Percentiles rank a stretch among this genome's conserved stretches.
These are phyloP conservation scores for Apolygus lucorum DNA, from an alignment of 1,140 invertebrate genomes.

Conservation along the genomic window DNA sequence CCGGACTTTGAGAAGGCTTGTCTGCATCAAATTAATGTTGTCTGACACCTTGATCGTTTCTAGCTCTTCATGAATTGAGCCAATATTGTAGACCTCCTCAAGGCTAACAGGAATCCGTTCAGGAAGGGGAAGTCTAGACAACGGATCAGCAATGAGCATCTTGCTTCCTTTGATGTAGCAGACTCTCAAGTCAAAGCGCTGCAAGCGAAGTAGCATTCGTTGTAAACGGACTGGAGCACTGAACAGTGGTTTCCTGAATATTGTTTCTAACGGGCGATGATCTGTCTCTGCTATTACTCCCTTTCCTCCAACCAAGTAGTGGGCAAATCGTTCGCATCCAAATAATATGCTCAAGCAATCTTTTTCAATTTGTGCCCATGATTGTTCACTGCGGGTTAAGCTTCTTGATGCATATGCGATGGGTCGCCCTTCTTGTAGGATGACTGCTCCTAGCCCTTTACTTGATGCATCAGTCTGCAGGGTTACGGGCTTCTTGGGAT, in stretches of 20 bases:
- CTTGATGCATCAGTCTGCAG: too few species aligned
- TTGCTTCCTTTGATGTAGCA: too few species aligned
- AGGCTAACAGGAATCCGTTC: neutral
- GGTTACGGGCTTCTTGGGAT: too few species aligned
- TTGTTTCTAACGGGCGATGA: constrained; percentile 37
- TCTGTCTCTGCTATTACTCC: too few species aligned
- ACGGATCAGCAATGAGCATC: too few species aligned
- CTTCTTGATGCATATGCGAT: too few species aligned
- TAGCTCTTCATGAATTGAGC: constrained; percentile 25
- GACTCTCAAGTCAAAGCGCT: constrained; percentile 33
- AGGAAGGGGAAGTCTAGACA: constrained; percentile 32
- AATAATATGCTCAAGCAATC: too few species aligned
- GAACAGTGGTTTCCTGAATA: constrained; percentile 32
- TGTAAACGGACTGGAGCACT: constrained; percentile 38
- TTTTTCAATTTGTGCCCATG: too few species aligned
- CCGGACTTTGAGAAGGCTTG: constrained; percentile 31
- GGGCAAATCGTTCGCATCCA: constrained; percentile 36
- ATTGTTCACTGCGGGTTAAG: too few species aligned
- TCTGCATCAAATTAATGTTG: constrained; percentile 26
- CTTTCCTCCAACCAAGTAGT: constrained; percentile 36
- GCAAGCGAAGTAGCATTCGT: constrained; percentile 39
- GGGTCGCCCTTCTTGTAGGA: too few species aligned
- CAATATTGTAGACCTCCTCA: constrained; percentile 17
- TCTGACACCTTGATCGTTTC: constrained; percentile 30
- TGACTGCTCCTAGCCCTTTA: too few species aligned